Evolutionary conservation across 2,113 vertebrate species (phyloP).

Genomic region (Tapirus terrestris): DNA sequence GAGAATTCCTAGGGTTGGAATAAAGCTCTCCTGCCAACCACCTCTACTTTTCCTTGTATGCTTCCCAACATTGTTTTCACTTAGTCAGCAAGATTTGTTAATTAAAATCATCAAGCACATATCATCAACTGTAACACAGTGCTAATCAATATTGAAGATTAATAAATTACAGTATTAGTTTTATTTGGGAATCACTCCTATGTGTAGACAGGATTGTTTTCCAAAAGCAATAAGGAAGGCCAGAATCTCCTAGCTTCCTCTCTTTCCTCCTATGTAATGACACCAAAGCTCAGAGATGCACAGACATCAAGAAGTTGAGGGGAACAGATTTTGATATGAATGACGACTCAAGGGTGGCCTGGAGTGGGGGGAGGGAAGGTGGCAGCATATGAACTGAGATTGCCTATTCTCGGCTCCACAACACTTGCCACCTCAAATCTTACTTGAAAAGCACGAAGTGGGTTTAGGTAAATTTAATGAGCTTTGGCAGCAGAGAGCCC

Average conservation of each 20-base stretch:
- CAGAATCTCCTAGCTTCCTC: background rate
- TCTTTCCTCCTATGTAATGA: background rate
- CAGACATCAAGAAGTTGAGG: background rate
- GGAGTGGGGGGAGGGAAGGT: background rate
- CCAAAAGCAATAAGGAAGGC: background rate
- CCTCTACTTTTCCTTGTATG: background rate
- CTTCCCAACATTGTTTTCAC: background rate
- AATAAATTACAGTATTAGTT: background rate
- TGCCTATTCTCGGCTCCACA: background rate
- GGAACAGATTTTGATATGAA: background rate
- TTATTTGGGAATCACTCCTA: background rate
- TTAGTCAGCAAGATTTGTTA: background rate
- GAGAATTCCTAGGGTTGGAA: background rate
- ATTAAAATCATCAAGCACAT: background rate
- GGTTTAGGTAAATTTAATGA: background rate
- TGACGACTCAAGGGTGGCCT: background rate
- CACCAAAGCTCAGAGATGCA: background rate
- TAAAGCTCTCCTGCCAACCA: background rate
- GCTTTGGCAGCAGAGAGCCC: background rate
- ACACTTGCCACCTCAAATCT: background rate
- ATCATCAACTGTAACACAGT: background rate
- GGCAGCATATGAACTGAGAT: rapidly evolving
- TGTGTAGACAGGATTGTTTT: background rate
- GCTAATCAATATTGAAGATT: background rate
- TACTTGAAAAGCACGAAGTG: background rate